These are phyloP conservation scores for Sesamia inferens DNA, from an alignment of 2,888 invertebrate species.

Conservation along the genomic window DNA sequence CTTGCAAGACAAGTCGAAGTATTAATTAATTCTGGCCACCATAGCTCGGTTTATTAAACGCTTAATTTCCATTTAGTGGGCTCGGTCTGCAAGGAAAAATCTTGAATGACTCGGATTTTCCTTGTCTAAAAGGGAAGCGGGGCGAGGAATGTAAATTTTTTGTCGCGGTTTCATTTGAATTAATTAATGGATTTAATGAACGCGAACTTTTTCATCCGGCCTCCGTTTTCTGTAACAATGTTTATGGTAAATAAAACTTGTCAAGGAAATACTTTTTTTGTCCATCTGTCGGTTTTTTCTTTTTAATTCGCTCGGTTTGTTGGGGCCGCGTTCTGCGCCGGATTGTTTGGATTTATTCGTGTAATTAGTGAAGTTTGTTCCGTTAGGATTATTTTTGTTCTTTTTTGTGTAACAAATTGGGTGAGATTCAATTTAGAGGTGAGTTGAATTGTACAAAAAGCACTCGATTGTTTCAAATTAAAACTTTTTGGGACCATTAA, in stretches of 20 bases:
- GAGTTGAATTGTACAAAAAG: constrained; percentile 76
- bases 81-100: constrained; percentile 74
- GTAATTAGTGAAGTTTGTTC: constrained; percentile 90
- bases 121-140: constrained; percentile 78
- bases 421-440: constrained; percentile 80
- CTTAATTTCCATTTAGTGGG: constrained; percentile 86
- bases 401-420: constrained; percentile 83
- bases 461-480: constrained; percentile 70
- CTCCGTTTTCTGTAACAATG: constrained; percentile 86
- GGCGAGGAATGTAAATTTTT: constrained; percentile 87
- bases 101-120: constrained; percentile 81
- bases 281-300: constrained; percentile 84
- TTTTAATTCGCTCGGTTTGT: constrained; percentile 86
- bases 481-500: constrained; percentile 65
- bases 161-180: constrained; percentile 89
- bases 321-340: constrained; percentile 77
- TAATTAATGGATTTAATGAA: constrained; percentile 90
- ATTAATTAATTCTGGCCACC: constrained; percentile 87
- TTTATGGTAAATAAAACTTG: constrained; percentile 90
- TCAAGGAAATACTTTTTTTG: constrained; percentile 87
- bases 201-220: constrained; percentile 86
- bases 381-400: constrained; percentile 85
- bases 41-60: constrained; percentile 85
- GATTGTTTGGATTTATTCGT: constrained; percentile 88
- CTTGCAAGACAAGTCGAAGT: constrained; percentile 81